phyloP scores from a whole-genome alignment of 2,113 vertebrate genomes.

The Cyphomyrus discorhynchus region DNA sequence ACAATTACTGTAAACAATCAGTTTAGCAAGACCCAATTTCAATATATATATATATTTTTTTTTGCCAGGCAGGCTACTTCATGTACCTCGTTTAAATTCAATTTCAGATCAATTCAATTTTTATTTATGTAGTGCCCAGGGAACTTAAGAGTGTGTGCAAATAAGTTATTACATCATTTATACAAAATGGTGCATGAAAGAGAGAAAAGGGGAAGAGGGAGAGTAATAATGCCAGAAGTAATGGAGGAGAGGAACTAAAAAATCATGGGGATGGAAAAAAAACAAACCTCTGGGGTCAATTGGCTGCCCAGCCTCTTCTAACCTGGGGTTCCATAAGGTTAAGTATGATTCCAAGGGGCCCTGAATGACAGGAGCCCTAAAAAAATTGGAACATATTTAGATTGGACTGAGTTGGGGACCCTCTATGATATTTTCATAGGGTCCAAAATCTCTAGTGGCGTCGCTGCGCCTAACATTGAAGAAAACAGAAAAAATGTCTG shows the following conservation, averaged over 20 bases:
- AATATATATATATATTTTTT: not conserved
- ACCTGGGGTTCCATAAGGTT: not conserved
- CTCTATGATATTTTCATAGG: not conserved
- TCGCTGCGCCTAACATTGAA: not conserved
- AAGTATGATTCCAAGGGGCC: not conserved
- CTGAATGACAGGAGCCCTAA: not conserved
- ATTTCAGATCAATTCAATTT: not conserved
- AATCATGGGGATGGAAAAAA: not conserved
- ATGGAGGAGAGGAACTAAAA: not conserved
- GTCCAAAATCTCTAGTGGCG: not conserved
- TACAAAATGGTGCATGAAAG: not conserved
- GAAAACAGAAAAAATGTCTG: not conserved
- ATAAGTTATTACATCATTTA: not conserved
- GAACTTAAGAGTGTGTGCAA: not conserved
- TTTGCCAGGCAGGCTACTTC: not conserved
- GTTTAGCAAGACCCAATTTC: not conserved
- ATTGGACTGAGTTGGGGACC: not conserved
- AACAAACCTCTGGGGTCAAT: not conserved
- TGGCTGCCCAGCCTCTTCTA: not conserved
- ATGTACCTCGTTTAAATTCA: not conserved
- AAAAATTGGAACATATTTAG: not conserved
- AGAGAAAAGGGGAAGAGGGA: not conserved
- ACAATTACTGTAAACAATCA: not conserved
- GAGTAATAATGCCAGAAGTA: not conserved
- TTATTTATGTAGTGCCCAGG: not conserved